Evolutionary conservation across 2,797 vertebrate species (phyloP), one percentile per base, ranked within the genome.

Genomic region (Enteromius treurensis): DNA sequence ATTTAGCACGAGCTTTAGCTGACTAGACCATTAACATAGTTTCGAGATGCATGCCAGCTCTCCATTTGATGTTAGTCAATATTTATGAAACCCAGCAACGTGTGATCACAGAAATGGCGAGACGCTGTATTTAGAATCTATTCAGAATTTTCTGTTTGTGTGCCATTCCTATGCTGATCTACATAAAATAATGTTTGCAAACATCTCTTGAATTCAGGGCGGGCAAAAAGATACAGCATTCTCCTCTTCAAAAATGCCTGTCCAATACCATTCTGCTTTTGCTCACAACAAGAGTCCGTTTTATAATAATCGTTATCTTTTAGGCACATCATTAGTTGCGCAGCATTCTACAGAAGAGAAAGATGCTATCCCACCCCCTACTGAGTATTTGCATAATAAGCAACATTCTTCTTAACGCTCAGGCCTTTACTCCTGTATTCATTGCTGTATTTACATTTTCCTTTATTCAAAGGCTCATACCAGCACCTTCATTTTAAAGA

Each of bases 281-380:
- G 29, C 45, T 83, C 83, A 68, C 84, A 88, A 79, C 81, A 79
- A 86, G 84, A 76, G 51, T 79, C 37, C 53, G 40, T 84, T 81
- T 87, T 87, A 73, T 77, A 85, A 84, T 86, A 84, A 88, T 84
- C 81, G 34, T 80, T 87, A 87, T 88, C 78, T 86, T 85, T 86
- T 74, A 75, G 79, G 84, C 76, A 62, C 82, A 84, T 88, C 81
- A 88, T 87, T 88, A 71, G 86, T 71, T 84, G 70, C 60, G 87
- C 80, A 77, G 80, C 78, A 51, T 70, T 53, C 81, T 79, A 80
- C 70, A 84, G 32, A 83, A 80, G 49, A 86, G 75, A 87, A 55
- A 51, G 49, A 84, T 80, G 73, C 47, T 51, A 73, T n/a, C 40
- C 51, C 49, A 15, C 64, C 64, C 49, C 21, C 32, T 65, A 42